Evolutionary conservation across 2,113 vertebrate species (phyloP).

Genomic region (Anhinga rufa): DNA sequence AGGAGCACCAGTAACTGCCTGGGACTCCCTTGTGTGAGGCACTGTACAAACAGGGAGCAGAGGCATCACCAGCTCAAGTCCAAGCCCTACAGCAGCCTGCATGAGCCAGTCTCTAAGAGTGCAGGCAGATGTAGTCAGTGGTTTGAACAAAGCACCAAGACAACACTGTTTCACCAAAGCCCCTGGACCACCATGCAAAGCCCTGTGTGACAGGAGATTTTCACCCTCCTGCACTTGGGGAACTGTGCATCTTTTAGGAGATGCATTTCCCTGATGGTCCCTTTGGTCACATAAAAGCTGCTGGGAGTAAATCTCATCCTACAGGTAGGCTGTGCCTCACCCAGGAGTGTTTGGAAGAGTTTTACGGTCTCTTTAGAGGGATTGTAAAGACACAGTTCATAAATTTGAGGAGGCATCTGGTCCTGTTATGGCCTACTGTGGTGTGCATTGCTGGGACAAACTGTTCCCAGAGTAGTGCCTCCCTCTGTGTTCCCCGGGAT

Average conservation of each 20-base stretch:
- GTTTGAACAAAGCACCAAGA: neutral
- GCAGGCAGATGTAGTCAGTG: neutral
- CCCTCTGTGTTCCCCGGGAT: neutral
- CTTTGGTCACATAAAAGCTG: neutral
- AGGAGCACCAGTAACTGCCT: neutral
- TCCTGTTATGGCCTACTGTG: neutral
- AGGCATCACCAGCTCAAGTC: neutral
- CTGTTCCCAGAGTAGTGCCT: neutral
- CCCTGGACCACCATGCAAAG: neutral
- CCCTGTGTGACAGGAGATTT: neutral
- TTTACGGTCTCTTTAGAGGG: neutral
- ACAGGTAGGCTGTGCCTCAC: neutral
- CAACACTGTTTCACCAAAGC: neutral
- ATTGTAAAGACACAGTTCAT: neutral
- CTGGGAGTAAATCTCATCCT: neutral
- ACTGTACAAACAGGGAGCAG: neutral
- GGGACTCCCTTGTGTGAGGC: neutral
- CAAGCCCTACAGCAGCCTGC: neutral
- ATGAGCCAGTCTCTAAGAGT: neutral
- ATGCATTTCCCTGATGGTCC: neutral
- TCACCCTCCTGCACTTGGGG: neutral
- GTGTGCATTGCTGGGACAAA: neutral
- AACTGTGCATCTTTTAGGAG: neutral
- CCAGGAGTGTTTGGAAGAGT: neutral
- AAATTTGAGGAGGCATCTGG: neutral